A percentile compares a stretch with the other conserved stretches of the same genome.
These are phyloP conservation scores for Hestina assimilis DNA, from an alignment of 1,140 invertebrate genomes.

Conservation along the genomic window DNA sequence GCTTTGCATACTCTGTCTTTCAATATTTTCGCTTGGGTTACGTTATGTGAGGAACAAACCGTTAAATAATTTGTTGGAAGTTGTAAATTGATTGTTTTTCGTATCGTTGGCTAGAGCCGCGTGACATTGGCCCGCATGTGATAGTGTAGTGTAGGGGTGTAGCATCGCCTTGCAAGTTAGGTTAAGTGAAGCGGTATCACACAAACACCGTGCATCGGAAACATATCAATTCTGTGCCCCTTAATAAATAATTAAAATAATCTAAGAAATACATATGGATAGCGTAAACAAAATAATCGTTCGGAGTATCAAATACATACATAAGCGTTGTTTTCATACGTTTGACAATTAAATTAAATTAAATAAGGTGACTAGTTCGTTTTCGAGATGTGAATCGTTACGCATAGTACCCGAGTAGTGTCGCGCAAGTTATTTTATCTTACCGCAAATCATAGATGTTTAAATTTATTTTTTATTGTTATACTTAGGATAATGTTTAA, in stretches of 20 bases:
- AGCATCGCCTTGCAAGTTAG: slow-evolving; percentile 78
- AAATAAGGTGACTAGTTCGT: slow-evolving; percentile 52
- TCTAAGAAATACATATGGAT: slow-evolving; percentile 77
- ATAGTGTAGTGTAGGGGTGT: slow-evolving; percentile 76
- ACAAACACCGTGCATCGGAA: slow-evolving; percentile 79
- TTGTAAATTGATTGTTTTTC: slow-evolving; percentile 49
- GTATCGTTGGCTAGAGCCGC: slow-evolving; percentile 47
- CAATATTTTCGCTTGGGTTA: slow-evolving; percentile 45
- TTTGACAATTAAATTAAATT: slow-evolving; percentile 50
- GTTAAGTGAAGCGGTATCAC: slow-evolving; percentile 77
- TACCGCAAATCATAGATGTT: slow-evolving; percentile 57
- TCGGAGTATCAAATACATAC: slow-evolving; percentile 72
- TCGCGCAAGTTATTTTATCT: slow-evolving; percentile 63
- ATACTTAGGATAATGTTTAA: slow-evolving; percentile 59
- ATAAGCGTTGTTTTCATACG: slow-evolving; percentile 73
- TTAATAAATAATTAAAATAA: slow-evolving; percentile 77
- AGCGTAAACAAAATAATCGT: slow-evolving; percentile 74
- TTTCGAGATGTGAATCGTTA: slow-evolving; percentile 42
- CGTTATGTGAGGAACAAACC: slow-evolving; percentile 3
- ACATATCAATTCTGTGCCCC: slow-evolving; percentile 81
- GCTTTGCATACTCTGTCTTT: slow-evolving; percentile 41
- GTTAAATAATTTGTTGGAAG: slow-evolving; percentile 15
- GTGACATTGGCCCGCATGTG: slow-evolving; percentile 77
- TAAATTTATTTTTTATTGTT: slow-evolving; percentile 65
- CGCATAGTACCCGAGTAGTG: slow-evolving; percentile 64